phyloP scores from a whole-genome alignment of 1,140 invertebrate genomes.

The Maconellicoccus hirsutus region DNA sequence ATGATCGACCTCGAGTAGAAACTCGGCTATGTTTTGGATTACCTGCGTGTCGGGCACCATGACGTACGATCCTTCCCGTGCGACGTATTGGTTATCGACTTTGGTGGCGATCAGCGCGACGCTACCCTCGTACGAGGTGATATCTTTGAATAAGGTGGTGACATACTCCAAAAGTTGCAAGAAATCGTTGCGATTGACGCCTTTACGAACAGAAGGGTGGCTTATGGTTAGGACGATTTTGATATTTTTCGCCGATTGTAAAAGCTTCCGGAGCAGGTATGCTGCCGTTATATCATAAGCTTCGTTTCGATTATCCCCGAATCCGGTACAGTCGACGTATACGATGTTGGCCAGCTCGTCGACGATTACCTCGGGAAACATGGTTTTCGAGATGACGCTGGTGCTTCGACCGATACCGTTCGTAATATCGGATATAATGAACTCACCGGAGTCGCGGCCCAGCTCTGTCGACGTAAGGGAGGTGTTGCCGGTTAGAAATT shows the following conservation, averaged over 20 bases:
- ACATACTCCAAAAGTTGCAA: slow-evolving; percentile 23
- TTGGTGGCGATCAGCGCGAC: slow-evolving; percentile 28
- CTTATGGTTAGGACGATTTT: slow-evolving; percentile 28
- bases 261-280: slow-evolving; percentile 28
- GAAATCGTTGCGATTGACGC: slow-evolving; percentile 26
- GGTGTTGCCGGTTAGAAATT: slow-evolving; percentile 26
- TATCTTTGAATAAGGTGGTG: slow-evolving; percentile 24
- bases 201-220: slow-evolving; percentile 25
- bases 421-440: background rate
- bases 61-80: too few species aligned
- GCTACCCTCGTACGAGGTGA: slow-evolving; percentile 24
- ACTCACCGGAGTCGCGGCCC: background rate
- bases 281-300: slow-evolving; percentile 27
- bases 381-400: slow-evolving; percentile 27
- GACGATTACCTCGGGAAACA: slow-evolving; percentile 27
- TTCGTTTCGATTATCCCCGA: slow-evolving; percentile 28
- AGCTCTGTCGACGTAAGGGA: background rate
- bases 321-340: slow-evolving; percentile 30
- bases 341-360: background rate
- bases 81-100: slow-evolving; percentile 27
- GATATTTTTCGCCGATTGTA: slow-evolving; percentile 23
- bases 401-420: slow-evolving; percentile 14
- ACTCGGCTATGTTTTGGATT: slow-evolving; percentile 5
- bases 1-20: background rate
- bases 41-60: background rate